These are phyloP conservation scores for Belgica antarctica DNA, from an alignment of 2,888 invertebrate species.

Conservation along the genomic window DNA sequence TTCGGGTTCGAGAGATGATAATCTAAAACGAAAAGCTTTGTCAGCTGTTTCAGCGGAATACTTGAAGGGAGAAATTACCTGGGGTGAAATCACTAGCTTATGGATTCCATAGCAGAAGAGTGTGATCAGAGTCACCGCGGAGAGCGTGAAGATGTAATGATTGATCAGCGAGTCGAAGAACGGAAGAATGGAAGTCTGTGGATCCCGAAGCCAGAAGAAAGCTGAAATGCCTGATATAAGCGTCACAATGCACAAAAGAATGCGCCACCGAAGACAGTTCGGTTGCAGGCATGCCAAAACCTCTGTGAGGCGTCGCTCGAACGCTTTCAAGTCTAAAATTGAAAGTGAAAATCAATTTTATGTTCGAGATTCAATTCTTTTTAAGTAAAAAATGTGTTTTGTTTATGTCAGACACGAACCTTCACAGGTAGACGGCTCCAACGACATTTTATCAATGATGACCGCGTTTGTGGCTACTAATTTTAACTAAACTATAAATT, in stretches of 20 bases:
- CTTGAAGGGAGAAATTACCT: not conserved
- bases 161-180: slow-evolving; percentile 3
- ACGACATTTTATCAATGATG: too few species aligned
- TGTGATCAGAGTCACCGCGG: not conserved
- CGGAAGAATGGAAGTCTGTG: slow-evolving; percentile 6
- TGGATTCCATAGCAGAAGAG: slow-evolving; percentile 31
- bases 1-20: slow-evolving; percentile 27
- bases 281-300: slow-evolving; percentile 59
- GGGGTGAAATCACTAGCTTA: slow-evolving; percentile 32
- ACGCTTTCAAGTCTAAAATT: slow-evolving; percentile 89
- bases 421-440: slow-evolving; percentile 90
- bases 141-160: not conserved
- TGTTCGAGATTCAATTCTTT: not conserved
- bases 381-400: slow-evolving; percentile 49
- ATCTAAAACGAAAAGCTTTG: slow-evolving; percentile 23
- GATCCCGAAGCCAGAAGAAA: slow-evolving; percentile 29
- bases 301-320: slow-evolving; percentile 94
- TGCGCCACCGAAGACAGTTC: slow-evolving; percentile 15
- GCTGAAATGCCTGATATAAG: slow-evolving; percentile 6
- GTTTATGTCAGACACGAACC: slow-evolving; percentile 57
- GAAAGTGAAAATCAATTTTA: slow-evolving; percentile 46
- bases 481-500: too few species aligned
- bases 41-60: not conserved
- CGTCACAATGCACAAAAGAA: not conserved
- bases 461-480: too few species aligned